Evolutionary conservation across 2,797 vertebrate genomes (phyloP), one percentile per base, ranked within the genome.

Genomic region (Trematomus bernacchii): DNA sequence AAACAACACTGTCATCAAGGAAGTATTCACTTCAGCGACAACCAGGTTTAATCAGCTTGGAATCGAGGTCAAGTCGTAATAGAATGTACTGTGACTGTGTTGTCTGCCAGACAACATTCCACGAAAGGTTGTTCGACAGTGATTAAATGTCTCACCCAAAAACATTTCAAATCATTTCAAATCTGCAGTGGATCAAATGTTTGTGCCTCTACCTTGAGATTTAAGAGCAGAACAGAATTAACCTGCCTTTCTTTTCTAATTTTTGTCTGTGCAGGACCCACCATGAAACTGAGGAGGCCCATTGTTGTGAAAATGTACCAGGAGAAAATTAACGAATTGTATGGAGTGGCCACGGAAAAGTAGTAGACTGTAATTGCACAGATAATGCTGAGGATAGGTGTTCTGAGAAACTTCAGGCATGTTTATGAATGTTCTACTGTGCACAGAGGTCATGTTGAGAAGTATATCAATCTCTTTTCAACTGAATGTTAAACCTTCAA

Each of bases 261-360:
- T 64, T 18, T 40, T 62, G 19, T 83, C 23, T 66, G 7, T 76
- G 43, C 83, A 96, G 95, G 95, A 77, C 95, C 95, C 40, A 96
- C 95, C 71, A 85, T 96, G 95, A 96, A 96, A 79, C 92, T 96
- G 47, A 94, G 93, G 84, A 92, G 95, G 71, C 92, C 94, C 12
- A 87, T 95, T 42, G 95, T 96, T 47, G 80, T 90, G 53, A 95
- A 95, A 89, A 95, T 94, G 93, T 94, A 95, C 83, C 87, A 94
- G 85, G 92, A 94, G 19, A 90, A 83, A 72, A 95, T 96, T 42
- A 70, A 94, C 1, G 79, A 93, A 69, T 78, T 96, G 64, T 96
- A 96, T 30, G 60, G 57, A 2, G 92, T 65, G 53, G 19, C 83
- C 10, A 11, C 58, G 1, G 77, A 73, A n/a, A 80, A 68, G 47